Evolutionary conservation across 2,113 vertebrate species (phyloP).

Genomic region (Syngnathoides biaculeatus): DNA sequence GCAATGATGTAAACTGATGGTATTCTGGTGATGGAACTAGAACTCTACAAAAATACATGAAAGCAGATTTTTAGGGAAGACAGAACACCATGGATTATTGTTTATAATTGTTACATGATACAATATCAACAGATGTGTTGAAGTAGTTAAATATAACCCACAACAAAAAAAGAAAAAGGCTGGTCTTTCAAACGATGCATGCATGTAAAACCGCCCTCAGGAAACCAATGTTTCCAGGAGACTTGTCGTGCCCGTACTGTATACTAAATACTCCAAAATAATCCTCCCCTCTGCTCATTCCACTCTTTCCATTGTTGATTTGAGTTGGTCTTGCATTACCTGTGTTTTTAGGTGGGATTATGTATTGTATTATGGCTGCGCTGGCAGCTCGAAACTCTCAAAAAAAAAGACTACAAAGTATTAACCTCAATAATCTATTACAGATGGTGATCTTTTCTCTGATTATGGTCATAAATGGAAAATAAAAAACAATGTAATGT

Average conservation of each 20-base stretch:
- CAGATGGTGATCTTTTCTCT: slow-evolving; percentile 18
- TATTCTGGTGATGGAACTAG: neutral
- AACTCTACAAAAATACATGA: neutral
- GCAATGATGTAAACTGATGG: neutral
- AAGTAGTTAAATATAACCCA: neutral
- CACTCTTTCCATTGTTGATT: slow-evolving; percentile 45
- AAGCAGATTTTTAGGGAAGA: neutral
- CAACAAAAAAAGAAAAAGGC: neutral
- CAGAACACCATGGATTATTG: neutral
- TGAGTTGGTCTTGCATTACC: slow-evolving; percentile 24
- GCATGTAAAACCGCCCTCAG: neutral
- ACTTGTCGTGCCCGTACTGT: neutral
- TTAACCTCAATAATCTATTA: slow-evolving; percentile 23
- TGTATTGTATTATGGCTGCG: slow-evolving; percentile 31
- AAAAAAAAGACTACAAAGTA: slow-evolving; percentile 23
- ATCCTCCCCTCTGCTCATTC: slow-evolving; percentile 14
- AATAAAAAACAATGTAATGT: slow-evolving; percentile 11
- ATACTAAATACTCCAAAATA: slow-evolving; percentile 4
- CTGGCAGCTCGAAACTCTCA: slow-evolving; percentile 38
- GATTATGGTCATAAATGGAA: slow-evolving; percentile 31
- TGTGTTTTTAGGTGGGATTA: slow-evolving; percentile 27
- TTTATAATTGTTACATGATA: neutral
- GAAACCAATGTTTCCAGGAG: slow-evolving; percentile 26
- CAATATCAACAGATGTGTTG: neutral
- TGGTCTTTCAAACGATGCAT: neutral